These are phyloP conservation scores for Allobates femoralis DNA, from an alignment of 2,797 vertebrate species.

Conservation along the genomic window DNA sequence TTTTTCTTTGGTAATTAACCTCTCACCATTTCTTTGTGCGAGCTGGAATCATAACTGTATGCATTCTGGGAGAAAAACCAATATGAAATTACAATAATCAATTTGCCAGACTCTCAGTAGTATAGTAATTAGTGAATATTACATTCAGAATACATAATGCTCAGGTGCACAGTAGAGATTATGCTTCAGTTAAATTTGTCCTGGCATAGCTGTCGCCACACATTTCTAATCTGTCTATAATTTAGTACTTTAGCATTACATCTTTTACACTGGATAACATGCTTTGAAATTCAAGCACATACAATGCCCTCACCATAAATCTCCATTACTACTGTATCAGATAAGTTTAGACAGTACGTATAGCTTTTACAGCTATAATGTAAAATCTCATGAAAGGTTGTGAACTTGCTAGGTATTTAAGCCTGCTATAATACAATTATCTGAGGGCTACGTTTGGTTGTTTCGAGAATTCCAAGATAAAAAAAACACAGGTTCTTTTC, in stretches of 20 bases:
- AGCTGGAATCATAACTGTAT: constrained; percentile 36
- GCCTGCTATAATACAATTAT: too few species aligned
- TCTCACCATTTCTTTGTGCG: neutral
- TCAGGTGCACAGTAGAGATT: constrained; percentile 59
- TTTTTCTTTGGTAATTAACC: constrained; percentile 44
- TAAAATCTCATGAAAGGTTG: too few species aligned
- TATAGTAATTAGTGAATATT: constrained; percentile 51
- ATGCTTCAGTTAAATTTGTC: constrained; percentile 39
- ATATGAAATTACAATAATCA: constrained; percentile 60
- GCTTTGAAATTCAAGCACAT: neutral
- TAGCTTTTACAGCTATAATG: too few species aligned
- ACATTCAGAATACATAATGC: constrained; percentile 51
- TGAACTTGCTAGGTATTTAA: too few species aligned
- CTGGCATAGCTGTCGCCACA: constrained; percentile 25
- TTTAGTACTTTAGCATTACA: neutral
- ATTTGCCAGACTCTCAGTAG: constrained; percentile 45
- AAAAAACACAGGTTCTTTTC: too few species aligned
- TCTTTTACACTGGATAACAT: neutral
- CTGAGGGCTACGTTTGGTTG: too few species aligned
- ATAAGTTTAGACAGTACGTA: too few species aligned
- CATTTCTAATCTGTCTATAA: neutral
- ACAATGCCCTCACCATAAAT: neutral
- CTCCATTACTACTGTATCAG: too few species aligned
- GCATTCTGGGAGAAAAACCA: constrained; percentile 47
- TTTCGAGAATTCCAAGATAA: too few species aligned